Conservation (phyloP, 2,797 vertebrate genomes). For the Lacerta viridis region DNA sequence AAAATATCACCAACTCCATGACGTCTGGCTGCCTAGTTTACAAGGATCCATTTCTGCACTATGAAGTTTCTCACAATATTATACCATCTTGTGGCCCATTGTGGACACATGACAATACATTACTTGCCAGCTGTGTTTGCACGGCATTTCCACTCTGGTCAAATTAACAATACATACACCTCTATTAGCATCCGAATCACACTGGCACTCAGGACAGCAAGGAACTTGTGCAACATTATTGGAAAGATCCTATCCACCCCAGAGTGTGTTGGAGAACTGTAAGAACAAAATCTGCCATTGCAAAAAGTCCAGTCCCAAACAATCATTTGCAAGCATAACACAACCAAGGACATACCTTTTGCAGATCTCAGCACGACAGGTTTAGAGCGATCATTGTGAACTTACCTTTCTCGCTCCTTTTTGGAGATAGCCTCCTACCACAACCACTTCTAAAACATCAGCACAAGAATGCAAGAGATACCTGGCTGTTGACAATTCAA, state of each 20-base stretch:
- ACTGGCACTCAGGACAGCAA: not conserved
- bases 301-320: rapidly evolving
- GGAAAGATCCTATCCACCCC: not conserved
- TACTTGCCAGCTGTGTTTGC: not conserved
- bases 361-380: constrained; percentile 25
- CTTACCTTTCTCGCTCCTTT: constrained; percentile 75
- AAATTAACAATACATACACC: not conserved
- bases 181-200: not conserved
- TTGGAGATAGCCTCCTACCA: constrained; percentile 12
- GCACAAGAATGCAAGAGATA: not conserved
- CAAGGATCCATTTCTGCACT: not conserved
- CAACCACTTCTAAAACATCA: not conserved
- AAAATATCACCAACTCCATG: not conserved
- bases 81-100: not conserved
- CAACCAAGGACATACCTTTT: constrained; percentile 70
- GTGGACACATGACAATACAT: not conserved
- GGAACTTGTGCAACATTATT: not conserved
- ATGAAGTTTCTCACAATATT: not conserved
- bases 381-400: not conserved
- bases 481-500: not conserved
- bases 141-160: not conserved
- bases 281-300: not conserved
- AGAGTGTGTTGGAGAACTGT: not conserved
- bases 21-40: not conserved
- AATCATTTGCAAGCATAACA: constrained; percentile 16